Base-by-base conservation (phyloP, 2,888 invertebrate species). In the Anthrax anthrax region DNA sequence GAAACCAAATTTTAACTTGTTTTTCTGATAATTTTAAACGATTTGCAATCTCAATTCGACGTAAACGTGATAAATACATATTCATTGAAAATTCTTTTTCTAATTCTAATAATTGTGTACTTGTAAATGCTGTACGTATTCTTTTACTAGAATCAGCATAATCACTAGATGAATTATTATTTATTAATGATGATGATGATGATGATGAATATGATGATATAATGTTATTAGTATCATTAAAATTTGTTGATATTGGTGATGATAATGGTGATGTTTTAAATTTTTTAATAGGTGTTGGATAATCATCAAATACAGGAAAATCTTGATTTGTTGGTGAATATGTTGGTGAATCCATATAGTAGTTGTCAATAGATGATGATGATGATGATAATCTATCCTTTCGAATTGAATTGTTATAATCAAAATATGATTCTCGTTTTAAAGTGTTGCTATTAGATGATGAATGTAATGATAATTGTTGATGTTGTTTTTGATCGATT, bases 1-100 rank as follows among this genome's bases (percentile, higher is more conserved):
- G 90, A 68, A 94, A 94, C 94, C 92, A 89, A 54, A 88, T 88
- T 65, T 88, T 94, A 52, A 94, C 92, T 71, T 94, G 94, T 61
- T 94, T 95, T 67, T 95, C 95, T 0, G 89, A 89, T 1, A 95
- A 69, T 43, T 85, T 78, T 50, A 94, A 67, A 53, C 84, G 80
- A 27, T 88, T 90, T 4, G 95, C 94, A 46, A 95, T 94, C 68
- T 95, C 92, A 54, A 95, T 94, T 48, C 94, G 73, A 44, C 94
- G 74, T 54, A 94, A 66, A 38, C 94, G 74, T 0, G 91, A 90
- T 34, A 95, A 70, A 60, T 95, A 95, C 81, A 90, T 91, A 62
- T 91, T 94, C 56, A 81, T 69, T 0, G 86, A 74, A 65, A 94
- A 95, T 62, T 92, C 94, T 44, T 90, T 70, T 65, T 94, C 92